Evolutionary conservation across 2,888 invertebrate species (phyloP).

Genomic region (Nemapogon koenigi): DNA sequence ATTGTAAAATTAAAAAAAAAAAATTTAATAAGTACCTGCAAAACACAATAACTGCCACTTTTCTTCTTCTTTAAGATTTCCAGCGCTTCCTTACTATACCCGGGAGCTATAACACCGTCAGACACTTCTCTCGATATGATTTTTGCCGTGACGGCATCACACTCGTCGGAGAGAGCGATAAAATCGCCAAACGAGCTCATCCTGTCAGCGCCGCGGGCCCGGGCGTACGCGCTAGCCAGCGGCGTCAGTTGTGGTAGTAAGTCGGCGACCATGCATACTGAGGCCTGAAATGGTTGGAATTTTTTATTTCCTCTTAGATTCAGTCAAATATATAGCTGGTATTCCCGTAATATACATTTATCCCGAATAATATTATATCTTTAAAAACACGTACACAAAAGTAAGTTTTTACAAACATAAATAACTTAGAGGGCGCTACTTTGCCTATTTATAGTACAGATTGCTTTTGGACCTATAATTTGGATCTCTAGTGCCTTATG

Average conservation of each 20-base stretch:
- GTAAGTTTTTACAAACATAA: no score
- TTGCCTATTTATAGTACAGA: no score
- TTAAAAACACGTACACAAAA: no score
- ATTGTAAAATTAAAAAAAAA: no score
- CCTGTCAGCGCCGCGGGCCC: constrained; percentile 96
- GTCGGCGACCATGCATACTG: constrained; percentile 94
- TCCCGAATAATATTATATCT: no score
- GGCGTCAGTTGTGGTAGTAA: constrained; percentile 76
- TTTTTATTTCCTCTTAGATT: no score
- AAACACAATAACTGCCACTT: constrained; percentile 87
- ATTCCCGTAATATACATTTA: no score
- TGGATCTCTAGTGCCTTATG: no score
- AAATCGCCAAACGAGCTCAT: constrained; percentile 99
- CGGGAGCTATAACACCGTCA: constrained; percentile 97
- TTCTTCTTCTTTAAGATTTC: constrained; percentile 93
- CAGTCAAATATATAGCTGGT: no score
- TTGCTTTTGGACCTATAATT: no score
- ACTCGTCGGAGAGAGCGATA: constrained; percentile 89
- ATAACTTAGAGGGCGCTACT: no score
- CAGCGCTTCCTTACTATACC: constrained; percentile 83
- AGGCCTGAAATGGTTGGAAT: constrained; percentile 68
- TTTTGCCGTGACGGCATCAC: constrained; percentile 89
- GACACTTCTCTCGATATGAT: constrained; percentile 95
- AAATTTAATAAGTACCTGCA: constrained; percentile 75
- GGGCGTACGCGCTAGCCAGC: constrained; percentile 89